Conservation (phyloP, 2,797 vertebrate species). For the Mastacembelus armatus region DNA sequence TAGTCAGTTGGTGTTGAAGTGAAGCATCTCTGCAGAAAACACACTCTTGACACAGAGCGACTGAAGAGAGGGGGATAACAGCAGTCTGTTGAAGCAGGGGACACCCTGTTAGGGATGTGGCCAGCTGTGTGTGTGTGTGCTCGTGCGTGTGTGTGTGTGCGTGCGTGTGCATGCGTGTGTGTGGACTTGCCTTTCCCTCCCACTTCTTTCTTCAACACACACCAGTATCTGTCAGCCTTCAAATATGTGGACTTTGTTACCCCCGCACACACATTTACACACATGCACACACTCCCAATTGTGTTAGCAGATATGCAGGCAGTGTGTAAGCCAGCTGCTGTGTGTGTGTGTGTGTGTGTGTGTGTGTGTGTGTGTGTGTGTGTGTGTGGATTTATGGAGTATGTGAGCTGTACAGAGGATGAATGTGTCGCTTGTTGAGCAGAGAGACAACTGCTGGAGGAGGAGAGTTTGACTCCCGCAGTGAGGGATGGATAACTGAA, state of each 20-base stretch:
- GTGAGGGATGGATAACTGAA: background rate
- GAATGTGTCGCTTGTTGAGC: constrained; percentile 67
- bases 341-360: constrained; percentile 28
- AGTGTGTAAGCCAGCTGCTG: constrained; percentile 26
- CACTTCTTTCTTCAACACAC: constrained; percentile 20
- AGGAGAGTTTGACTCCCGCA: constrained; percentile 15
- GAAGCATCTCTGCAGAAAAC: constrained; percentile 14
- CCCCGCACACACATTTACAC: constrained; percentile 11
- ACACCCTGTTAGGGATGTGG: constrained; percentile 46
- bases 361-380: constrained; percentile 30
- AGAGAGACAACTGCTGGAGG: constrained; percentile 56
- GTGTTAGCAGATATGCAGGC: constrained; percentile 43
- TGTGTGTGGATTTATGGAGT: constrained; percentile 27
- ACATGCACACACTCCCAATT: constrained; percentile 35
- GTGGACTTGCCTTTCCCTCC: background rate
- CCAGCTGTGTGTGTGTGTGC: constrained; percentile 59
- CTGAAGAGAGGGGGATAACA: constrained; percentile 6
- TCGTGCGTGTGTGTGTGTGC: no score
- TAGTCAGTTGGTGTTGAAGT: constrained; percentile 29
- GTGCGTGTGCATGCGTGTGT: no score
- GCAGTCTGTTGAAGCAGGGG: constrained; percentile 16
- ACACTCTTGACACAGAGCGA: constrained; percentile 10
- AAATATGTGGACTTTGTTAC: constrained; percentile 37
- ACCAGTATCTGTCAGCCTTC: constrained; percentile 43
- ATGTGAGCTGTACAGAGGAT: constrained; percentile 24